Evolutionary conservation across 35 echinoderm and acorn worm genomes (phyloP).

Genomic region (Anneissia japonica): DNA sequence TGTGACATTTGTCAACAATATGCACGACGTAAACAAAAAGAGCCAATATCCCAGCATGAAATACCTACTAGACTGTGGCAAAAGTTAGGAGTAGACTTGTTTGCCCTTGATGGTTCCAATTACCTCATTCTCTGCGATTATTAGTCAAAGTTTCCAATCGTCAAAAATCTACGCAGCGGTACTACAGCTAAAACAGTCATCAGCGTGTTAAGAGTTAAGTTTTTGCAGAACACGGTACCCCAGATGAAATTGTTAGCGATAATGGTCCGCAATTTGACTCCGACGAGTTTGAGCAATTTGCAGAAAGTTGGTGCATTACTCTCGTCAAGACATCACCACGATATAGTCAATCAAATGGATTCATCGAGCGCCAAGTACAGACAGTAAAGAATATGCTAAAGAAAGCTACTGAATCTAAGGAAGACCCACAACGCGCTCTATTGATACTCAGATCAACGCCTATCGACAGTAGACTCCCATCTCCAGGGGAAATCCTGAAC

Average conservation of each 20-base stretch:
- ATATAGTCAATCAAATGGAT: slow-evolving; percentile 44
- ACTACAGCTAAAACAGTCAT: not conserved
- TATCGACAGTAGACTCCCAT: slow-evolving; percentile 43
- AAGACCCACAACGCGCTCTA: slow-evolving; percentile 26
- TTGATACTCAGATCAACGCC: slow-evolving; percentile 37
- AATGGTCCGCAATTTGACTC: slow-evolving; percentile 52
- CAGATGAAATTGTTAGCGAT: slow-evolving; percentile 57
- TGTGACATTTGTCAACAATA: slow-evolving; percentile 51
- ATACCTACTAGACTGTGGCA: slow-evolving; percentile 58
- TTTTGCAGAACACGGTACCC: slow-evolving; percentile 52
- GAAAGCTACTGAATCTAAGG: slow-evolving; percentile 16
- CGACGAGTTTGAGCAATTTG: slow-evolving; percentile 38
- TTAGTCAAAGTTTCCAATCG: slow-evolving; percentile 48
- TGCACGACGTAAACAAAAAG: slow-evolving; percentile 10
- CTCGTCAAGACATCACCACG: slow-evolving; percentile 52
- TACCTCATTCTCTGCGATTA: slow-evolving; percentile 47
- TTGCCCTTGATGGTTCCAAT: slow-evolving; percentile 36
- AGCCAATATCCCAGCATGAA: slow-evolving; percentile 43
- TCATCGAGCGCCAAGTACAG: slow-evolving; percentile 36
- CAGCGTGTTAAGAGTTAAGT: not conserved
- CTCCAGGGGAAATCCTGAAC: slow-evolving; percentile 45
- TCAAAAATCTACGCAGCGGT: not conserved
- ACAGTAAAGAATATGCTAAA: slow-evolving; percentile 53
- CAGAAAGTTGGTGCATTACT: slow-evolving; percentile 28
- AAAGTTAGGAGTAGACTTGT: slow-evolving; percentile 44